Evolutionary conservation across 2,888 invertebrate genomes (phyloP).

Genomic region (Heteromurus nitidus): DNA sequence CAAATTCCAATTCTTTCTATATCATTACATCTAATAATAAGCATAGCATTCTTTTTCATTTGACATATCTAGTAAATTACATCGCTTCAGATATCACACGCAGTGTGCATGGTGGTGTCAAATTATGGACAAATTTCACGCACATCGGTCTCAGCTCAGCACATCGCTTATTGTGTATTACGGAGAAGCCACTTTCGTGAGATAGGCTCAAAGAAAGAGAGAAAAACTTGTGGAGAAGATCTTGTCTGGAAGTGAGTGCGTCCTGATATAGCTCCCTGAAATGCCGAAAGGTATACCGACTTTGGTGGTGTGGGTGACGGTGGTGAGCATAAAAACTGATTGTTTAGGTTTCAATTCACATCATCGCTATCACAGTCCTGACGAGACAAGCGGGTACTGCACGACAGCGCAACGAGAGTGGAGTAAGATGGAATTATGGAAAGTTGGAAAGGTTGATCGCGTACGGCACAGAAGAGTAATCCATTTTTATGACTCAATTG

Average conservation of each 20-base stretch:
- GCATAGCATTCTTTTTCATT: not conserved
- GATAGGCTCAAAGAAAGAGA: not conserved
- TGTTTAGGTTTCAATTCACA: slow-evolving; percentile 32
- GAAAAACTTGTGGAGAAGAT: no score
- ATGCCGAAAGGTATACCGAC: slow-evolving; percentile 42
- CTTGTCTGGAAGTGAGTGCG: not conserved
- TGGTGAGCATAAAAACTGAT: slow-evolving; percentile 47
- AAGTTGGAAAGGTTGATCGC: slow-evolving; percentile 13
- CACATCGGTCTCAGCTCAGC: not conserved
- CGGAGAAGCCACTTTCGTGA: not conserved
- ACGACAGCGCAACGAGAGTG: not conserved
- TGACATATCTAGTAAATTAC: slow-evolving; percentile 1
- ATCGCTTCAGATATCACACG: not conserved
- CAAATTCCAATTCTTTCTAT: slow-evolving; percentile 63
- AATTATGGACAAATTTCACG: not conserved
- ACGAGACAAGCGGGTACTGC: slow-evolving; percentile 10
- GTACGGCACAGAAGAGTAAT: slow-evolving; percentile 46
- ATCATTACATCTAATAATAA: slow-evolving; percentile 9
- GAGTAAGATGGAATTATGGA: slow-evolving; percentile 42
- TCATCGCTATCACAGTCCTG: slow-evolving; percentile 24
- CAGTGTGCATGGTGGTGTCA: not conserved
- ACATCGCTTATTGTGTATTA: not conserved
- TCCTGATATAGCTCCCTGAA: not conserved
- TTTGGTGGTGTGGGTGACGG: slow-evolving; percentile 18
- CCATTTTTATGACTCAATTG: slow-evolving; percentile 68